These are phyloP conservation scores for Melieria omissa DNA, from an alignment of 2,888 invertebrate species.

Conservation along the genomic window DNA sequence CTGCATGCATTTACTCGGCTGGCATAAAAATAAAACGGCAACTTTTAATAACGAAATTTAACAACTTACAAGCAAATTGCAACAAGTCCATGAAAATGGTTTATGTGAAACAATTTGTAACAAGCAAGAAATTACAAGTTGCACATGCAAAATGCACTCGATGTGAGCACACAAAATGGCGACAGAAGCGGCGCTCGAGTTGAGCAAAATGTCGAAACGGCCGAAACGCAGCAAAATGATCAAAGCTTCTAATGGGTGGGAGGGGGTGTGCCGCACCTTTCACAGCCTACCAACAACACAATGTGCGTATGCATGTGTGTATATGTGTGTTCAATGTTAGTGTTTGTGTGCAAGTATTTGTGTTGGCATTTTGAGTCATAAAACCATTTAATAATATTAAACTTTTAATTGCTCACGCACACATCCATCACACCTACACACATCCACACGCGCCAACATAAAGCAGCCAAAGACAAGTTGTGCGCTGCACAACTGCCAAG, in stretches of 20 bases:
- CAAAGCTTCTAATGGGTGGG: neutral
- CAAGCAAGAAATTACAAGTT: no score
- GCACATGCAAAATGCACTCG: no score
- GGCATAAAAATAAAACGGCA: no score
- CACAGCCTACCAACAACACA: neutral
- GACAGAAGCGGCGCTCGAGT: no score
- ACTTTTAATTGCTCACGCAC: slow-evolving; percentile 61
- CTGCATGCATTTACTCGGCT: no score
- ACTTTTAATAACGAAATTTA: no score
- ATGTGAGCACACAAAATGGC: no score
- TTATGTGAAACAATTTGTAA: no score
- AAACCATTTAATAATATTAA: slow-evolving; percentile 65
- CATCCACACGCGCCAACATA: neutral
- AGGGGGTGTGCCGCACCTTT: neutral
- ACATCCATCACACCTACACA: slow-evolving; percentile 30
- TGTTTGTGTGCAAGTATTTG: slow-evolving; percentile 41
- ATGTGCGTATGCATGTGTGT: neutral
- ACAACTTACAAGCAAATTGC: no score
- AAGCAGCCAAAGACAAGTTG: neutral
- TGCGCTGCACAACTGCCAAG: neutral
- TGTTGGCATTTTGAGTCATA: slow-evolving; percentile 49
- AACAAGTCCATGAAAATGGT: no score
- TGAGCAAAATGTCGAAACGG: no score
- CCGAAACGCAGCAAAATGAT: no score
- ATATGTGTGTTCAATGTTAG: slow-evolving; percentile 14